phyloP scores from a whole-genome alignment of 1,140 invertebrate species.

The Penaeus vannamei region DNA sequence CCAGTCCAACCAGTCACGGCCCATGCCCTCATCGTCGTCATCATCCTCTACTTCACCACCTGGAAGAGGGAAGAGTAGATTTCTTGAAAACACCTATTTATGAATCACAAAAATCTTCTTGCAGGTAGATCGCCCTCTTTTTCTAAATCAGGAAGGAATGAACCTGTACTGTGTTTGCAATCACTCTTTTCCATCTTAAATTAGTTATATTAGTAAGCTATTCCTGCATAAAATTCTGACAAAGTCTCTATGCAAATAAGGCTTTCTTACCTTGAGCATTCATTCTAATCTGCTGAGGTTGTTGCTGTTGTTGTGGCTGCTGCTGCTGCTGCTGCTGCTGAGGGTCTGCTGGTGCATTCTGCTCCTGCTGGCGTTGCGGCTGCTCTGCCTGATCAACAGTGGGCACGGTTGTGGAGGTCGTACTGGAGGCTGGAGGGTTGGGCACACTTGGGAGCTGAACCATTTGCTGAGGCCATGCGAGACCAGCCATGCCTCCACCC shows the following conservation, averaged over 20 bases:
- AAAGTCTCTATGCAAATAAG: background rate
- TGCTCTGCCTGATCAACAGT: conserved; percentile 8
- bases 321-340: conserved; percentile 34
- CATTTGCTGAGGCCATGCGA: conserved; percentile 57
- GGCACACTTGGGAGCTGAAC: conserved; percentile 34
- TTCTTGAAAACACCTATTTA: no score
- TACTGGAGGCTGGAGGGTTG: conserved; percentile 26
- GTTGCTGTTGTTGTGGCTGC: conserved; percentile 37
- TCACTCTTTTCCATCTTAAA: no score
- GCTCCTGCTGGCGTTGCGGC: conserved; percentile 20
- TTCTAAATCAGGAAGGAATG: background rate
- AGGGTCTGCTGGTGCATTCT: conserved; percentile 4
- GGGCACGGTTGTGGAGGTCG: background rate
- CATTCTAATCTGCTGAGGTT: conserved; percentile 47
- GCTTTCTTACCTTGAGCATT: conserved; percentile 52
- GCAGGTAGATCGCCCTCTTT: background rate
- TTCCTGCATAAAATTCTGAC: background rate
- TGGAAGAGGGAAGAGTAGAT: background rate
- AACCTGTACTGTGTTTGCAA: no score
- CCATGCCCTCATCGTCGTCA: conserved; percentile 49
- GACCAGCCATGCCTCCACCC: conserved; percentile 44
- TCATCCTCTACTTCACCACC: conserved; percentile 52
- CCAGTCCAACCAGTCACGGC: conserved; percentile 57
- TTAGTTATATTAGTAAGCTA: background rate
- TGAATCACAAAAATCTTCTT: no score